phyloP scores from a whole-genome alignment of 2,797 vertebrate genomes.

The Macropodus opercularis region DNA sequence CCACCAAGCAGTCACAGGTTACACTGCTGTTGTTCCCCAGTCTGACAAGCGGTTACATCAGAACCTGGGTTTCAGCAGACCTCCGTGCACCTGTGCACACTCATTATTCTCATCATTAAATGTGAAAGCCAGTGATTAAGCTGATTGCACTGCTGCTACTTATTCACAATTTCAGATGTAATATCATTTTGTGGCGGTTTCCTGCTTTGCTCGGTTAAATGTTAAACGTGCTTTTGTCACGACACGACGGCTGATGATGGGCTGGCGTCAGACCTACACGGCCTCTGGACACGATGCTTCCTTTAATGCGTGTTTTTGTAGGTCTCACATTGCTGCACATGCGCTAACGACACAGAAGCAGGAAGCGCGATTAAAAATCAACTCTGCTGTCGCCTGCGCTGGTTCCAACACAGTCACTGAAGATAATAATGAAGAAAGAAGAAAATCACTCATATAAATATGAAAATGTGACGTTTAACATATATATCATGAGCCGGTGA shows the following conservation, averaged over 20 bases:
- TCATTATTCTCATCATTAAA: not conserved
- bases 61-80: not conserved
- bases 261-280: not conserved
- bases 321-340: no score
- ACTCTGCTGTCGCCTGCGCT: no score
- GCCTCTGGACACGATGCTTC: not conserved
- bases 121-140: not conserved
- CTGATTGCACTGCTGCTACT: not conserved
- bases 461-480: not conserved
- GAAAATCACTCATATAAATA: not conserved
- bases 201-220: not conserved
- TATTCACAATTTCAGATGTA: not conserved
- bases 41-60: not conserved
- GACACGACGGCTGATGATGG: no score
- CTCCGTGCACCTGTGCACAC: not conserved
- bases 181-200: not conserved
- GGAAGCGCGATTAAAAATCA: no score
- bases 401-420: not conserved
- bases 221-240: no score
- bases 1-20: slow-evolving; percentile 4
- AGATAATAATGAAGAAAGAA: not conserved
- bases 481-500: not conserved
- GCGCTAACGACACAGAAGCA: no score
- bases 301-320: no score
- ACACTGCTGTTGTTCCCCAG: not conserved